Evolutionary conservation across 2,888 invertebrate species (phyloP).

Genomic region (Pandemis corylana): DNA sequence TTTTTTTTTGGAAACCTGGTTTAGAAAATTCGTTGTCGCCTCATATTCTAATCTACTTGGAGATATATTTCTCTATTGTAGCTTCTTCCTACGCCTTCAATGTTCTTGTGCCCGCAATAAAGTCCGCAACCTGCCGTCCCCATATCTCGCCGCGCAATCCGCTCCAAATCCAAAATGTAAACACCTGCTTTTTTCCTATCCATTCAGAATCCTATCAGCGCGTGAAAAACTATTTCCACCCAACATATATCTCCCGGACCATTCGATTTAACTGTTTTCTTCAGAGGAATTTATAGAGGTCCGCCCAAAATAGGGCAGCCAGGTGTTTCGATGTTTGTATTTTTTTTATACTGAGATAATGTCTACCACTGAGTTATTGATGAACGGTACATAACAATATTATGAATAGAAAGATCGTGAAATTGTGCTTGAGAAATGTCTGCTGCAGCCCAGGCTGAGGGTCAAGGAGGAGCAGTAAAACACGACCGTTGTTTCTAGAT

Average conservation of each 20-base stretch:
- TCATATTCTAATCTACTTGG: too few relatives aligned
- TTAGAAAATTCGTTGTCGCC: too few relatives aligned
- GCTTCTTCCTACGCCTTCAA: too few relatives aligned
- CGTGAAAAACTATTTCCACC: constrained; percentile 63
- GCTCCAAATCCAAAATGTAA: constrained; percentile 33
- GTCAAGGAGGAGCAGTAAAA: too few relatives aligned
- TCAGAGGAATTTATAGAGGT: constrained; percentile 72
- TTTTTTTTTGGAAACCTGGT: too few relatives aligned
- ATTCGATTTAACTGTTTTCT: constrained; percentile 82
- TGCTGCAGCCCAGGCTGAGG: too few relatives aligned
- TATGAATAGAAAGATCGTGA: neutral
- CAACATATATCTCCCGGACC: constrained; percentile 71
- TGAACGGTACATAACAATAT: neutral
- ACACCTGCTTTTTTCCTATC: constrained; percentile 39
- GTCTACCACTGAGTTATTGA: neutral
- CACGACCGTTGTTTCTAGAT: too few relatives aligned
- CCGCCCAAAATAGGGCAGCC: constrained; percentile 45
- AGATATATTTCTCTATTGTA: too few relatives aligned
- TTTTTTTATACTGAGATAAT: constrained; percentile 36
- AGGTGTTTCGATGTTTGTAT: constrained; percentile 40
- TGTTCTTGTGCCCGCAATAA: too few relatives aligned
- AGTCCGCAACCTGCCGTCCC: neutral
- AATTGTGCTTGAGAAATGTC: too few relatives aligned
- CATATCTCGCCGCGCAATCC: neutral
- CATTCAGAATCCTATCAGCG: constrained; percentile 37